Percentiles rank a stretch among this genome's conserved stretches.
Conservation (phyloP, 2,888 invertebrate species). For the Buathra laborator region DNA sequence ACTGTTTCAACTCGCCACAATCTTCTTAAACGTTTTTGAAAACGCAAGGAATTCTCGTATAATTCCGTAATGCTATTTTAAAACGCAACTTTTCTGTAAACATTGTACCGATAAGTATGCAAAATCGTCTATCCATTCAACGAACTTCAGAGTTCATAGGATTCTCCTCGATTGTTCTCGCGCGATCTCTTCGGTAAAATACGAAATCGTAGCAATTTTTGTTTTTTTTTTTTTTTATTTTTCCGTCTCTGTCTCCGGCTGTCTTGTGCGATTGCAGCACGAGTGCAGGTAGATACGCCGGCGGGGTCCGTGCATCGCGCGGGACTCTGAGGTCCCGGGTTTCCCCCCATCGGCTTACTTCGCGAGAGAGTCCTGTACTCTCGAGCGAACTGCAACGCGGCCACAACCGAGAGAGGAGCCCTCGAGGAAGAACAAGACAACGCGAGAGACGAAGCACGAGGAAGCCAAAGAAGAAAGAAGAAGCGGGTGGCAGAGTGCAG, state of each 20-base stretch:
- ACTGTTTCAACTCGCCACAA: too few relatives aligned
- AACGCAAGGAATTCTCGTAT: too few relatives aligned
- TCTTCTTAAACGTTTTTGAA: too few relatives aligned
- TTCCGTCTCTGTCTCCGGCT: constrained; percentile 27
- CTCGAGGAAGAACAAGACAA: constrained; percentile 54
- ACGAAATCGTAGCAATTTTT: constrained; percentile 31
- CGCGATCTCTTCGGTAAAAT: constrained; percentile 34
- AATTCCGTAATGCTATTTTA: too few relatives aligned
- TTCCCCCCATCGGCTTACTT: background rate
- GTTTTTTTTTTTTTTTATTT: background rate
- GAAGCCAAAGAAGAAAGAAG: constrained; percentile 44
- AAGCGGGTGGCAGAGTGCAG: constrained; percentile 50
- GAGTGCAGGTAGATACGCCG: constrained; percentile 67
- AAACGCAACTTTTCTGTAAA: too few relatives aligned
- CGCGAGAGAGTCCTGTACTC: background rate
- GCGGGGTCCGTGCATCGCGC: constrained; percentile 64
- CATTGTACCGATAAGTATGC: too few relatives aligned
- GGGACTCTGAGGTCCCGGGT: constrained; percentile 22
- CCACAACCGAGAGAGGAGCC: constrained; percentile 40
- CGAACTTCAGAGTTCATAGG: background rate
- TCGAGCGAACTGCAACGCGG: too few relatives aligned
- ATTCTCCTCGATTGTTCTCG: background rate
- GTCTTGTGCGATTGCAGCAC: constrained; percentile 55
- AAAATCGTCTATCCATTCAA: too few relatives aligned
- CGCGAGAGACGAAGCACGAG: constrained; percentile 33